phyloP scores from a whole-genome alignment of 1,140 invertebrate species.

The Bilobella aurantiaca region DNA sequence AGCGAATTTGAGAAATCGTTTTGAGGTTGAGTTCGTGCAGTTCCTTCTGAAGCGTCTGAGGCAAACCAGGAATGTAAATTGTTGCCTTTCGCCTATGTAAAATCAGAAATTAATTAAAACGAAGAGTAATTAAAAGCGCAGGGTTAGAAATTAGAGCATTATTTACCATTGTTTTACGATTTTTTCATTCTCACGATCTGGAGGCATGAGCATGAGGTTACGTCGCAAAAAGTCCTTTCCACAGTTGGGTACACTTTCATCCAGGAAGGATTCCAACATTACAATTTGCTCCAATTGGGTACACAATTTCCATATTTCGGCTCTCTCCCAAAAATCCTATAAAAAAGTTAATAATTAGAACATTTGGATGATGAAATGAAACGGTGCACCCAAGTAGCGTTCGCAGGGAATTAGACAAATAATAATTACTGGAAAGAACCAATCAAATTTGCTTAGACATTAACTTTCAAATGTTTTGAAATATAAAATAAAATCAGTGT shows the following conservation, averaged over 20 bases:
- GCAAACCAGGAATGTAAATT: slow-evolving; percentile 1
- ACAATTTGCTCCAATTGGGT: slow-evolving; percentile 9
- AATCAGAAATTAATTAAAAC: not conserved
- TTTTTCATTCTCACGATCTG: not conserved
- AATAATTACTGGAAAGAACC: too few species aligned
- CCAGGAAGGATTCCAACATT: slow-evolving; percentile 8
- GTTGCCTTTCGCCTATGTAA: not conserved
- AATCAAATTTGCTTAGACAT: not conserved
- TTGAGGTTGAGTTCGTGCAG: slow-evolving; percentile 4
- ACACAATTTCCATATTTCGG: slow-evolving; percentile 10
- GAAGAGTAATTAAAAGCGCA: not conserved
- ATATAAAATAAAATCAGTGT: not conserved
- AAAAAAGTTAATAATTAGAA: not conserved
- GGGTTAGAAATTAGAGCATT: not conserved
- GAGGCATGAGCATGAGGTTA: slow-evolving; percentile 12
- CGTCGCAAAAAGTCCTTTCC: not conserved
- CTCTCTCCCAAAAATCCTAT: slow-evolving; percentile 6
- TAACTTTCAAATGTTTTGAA: not conserved
- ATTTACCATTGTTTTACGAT: not conserved
- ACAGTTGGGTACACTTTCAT: not conserved
- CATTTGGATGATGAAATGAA: too few species aligned
- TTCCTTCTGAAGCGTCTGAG: not conserved
- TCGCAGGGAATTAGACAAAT: too few species aligned
- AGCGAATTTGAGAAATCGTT: not conserved
- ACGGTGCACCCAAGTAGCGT: too few species aligned